phyloP scores from a whole-genome alignment of 2,113 vertebrate genomes.

The Cavia porcellus region DNA sequence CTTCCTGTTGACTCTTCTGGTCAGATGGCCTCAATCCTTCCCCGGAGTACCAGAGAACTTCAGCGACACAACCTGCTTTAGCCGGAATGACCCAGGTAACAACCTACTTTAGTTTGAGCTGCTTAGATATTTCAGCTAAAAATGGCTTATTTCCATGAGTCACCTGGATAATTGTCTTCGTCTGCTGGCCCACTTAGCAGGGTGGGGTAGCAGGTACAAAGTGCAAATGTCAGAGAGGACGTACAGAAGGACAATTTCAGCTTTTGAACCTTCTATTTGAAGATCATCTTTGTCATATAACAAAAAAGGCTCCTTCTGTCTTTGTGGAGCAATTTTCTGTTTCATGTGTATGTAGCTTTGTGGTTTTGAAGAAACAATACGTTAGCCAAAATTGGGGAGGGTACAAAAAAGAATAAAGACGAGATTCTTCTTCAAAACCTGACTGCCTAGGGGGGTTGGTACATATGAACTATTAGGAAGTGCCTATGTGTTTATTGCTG shows the following conservation, averaged over 20 bases:
- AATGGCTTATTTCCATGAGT: slow-evolving; percentile 81
- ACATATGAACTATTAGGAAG: not conserved
- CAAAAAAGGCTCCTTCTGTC: not conserved
- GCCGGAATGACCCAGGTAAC: slow-evolving; percentile 75
- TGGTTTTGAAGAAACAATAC: slow-evolving; percentile 14
- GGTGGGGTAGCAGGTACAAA: slow-evolving; percentile 65
- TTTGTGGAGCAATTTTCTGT: not conserved
- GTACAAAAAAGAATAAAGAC: not conserved
- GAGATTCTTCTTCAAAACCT: not conserved
- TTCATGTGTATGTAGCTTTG: not conserved
- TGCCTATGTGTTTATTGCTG: not conserved
- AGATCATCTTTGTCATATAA: not conserved
- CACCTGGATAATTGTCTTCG: slow-evolving; percentile 75
- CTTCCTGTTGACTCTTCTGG: slow-evolving; percentile 15
- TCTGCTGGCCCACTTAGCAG: slow-evolving; percentile 68
- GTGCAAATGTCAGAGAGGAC: slow-evolving; percentile 8
- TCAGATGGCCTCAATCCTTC: not conserved
- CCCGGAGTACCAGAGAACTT: slow-evolving; percentile 31
- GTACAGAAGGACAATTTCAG: not conserved
- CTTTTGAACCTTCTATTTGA: not conserved
- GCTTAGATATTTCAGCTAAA: slow-evolving; percentile 81
- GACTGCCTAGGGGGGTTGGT: not conserved
- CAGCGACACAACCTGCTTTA: slow-evolving; percentile 71
- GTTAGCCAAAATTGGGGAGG: not conserved
- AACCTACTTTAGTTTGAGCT: slow-evolving; percentile 79